Conservation (phyloP, 2,113 vertebrate species). For the Phyllostomus discolor region DNA sequence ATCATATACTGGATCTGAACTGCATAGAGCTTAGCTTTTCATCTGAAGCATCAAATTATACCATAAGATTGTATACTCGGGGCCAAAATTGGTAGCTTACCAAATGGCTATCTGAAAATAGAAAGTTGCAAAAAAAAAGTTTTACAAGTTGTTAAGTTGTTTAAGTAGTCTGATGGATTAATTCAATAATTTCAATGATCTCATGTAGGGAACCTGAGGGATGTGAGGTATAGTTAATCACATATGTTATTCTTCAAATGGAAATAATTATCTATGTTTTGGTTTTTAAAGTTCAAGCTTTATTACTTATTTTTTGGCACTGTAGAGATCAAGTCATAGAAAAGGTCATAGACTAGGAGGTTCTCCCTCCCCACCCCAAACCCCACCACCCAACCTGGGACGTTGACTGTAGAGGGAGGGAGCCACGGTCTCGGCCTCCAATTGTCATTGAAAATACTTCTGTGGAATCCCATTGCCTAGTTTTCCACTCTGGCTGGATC, state of each 20-base stretch:
- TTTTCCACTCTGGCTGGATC: background rate
- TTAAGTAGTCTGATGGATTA: background rate
- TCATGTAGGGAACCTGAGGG: background rate
- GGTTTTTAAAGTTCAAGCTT: background rate
- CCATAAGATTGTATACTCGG: background rate
- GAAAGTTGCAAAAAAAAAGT: background rate
- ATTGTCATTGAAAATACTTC: constrained; percentile 3
- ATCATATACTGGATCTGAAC: background rate
- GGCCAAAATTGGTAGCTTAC: background rate
- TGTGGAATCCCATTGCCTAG: background rate
- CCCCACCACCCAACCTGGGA: background rate
- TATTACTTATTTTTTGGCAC: background rate
- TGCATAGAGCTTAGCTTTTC: background rate
- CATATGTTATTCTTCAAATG: background rate
- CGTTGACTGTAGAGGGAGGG: background rate
- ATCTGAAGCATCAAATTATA: background rate
- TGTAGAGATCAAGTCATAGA: background rate
- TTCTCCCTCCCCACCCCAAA: background rate
- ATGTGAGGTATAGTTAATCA: background rate
- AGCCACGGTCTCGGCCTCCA: background rate
- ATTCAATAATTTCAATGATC: background rate
- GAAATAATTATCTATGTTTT: background rate
- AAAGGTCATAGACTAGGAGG: background rate
- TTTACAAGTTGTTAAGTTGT: background rate
- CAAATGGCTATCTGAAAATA: background rate